Conservation (phyloP, 2,888 invertebrate species). For the Troilus luridus region DNA sequence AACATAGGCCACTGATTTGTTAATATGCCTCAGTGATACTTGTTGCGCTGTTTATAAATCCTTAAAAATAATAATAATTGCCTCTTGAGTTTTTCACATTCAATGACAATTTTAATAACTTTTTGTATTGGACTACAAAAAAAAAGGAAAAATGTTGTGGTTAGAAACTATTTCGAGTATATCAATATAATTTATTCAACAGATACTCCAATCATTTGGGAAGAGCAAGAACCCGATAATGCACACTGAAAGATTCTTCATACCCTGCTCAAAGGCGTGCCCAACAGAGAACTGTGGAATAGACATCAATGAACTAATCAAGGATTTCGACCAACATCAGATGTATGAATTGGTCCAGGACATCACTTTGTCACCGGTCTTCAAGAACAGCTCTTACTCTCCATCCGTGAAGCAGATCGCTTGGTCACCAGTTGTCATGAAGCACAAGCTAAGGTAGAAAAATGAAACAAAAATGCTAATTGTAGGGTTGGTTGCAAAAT, state of each 20-base stretch:
- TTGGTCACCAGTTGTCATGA: slow-evolving; percentile 62
- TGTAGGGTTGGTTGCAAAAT: too few species aligned
- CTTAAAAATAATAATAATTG: too few species aligned
- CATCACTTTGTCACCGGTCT: slow-evolving; percentile 62
- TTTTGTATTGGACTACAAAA: too few species aligned
- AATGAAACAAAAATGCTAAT: neutral
- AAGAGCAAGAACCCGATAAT: neutral
- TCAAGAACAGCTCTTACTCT: slow-evolving; percentile 54
- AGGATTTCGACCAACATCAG: slow-evolving; percentile 61
- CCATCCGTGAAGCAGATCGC: slow-evolving; percentile 61
- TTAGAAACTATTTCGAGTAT: too few species aligned
- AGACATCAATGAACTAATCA: slow-evolving; percentile 61
- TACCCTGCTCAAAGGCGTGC: neutral
- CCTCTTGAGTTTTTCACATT: too few species aligned
- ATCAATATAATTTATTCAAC: neutral
- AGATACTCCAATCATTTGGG: neutral
- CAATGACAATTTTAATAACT: too few species aligned
- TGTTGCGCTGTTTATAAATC: too few species aligned
- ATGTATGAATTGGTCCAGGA: slow-evolving; percentile 63
- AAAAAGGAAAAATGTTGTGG: too few species aligned
- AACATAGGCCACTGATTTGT: too few species aligned
- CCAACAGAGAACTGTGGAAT: slow-evolving; percentile 62
- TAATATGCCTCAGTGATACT: too few species aligned
- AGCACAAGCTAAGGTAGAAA: slow-evolving; percentile 1
- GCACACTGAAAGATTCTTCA: slow-evolving; percentile 32